These are phyloP conservation scores for Dryoscopus gambensis DNA, from an alignment of 2,113 vertebrate species.

Conservation along the genomic window DNA sequence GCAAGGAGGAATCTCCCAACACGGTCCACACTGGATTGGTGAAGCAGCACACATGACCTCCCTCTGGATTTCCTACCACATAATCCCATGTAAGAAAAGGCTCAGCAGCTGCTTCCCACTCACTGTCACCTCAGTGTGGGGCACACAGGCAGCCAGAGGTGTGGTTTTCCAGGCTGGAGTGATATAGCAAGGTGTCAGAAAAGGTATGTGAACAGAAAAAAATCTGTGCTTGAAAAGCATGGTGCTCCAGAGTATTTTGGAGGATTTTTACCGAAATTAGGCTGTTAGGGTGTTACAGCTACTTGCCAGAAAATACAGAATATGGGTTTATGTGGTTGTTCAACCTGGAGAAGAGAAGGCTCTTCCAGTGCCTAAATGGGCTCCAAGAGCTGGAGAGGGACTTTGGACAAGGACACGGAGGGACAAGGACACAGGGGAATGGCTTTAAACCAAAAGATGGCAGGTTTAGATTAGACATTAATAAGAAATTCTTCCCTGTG, in stretches of 20 bases:
- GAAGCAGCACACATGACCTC: background rate
- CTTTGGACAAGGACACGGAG: background rate
- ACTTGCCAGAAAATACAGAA: background rate
- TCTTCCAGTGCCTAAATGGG: background rate
- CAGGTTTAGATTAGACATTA: background rate
- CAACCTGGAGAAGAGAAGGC: background rate
- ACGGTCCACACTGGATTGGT: fast-evolving
- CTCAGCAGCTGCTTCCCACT: background rate
- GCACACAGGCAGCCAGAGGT: background rate
- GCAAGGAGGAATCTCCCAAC: background rate
- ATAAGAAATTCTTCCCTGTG: background rate
- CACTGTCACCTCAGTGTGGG: background rate
- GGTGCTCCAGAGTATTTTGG: background rate
- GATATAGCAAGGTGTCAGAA: background rate
- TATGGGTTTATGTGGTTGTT: background rate
- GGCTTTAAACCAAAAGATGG: background rate
- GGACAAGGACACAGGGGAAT: background rate
- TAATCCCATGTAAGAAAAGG: background rate
- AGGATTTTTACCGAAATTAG: background rate
- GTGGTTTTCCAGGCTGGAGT: background rate
- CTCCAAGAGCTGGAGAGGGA: background rate
- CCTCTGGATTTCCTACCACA: background rate
- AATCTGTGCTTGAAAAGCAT: background rate
- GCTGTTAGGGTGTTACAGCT: background rate
- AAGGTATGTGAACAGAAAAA: background rate